Evolutionary conservation across 2,797 vertebrate species (phyloP).

Genomic region (Sciurus vulgaris): DNA sequence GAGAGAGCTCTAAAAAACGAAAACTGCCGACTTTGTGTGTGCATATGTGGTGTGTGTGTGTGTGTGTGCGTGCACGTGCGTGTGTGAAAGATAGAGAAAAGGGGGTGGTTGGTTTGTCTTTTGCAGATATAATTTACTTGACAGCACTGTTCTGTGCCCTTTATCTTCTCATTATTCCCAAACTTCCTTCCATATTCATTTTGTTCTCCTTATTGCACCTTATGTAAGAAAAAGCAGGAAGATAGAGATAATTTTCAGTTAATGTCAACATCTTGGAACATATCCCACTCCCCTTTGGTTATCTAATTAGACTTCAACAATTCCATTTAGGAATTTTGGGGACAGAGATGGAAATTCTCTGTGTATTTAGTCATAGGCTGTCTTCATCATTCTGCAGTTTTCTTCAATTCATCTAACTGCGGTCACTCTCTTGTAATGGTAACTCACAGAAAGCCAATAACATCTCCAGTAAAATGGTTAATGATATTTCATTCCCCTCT

Average conservation of each 20-base stretch:
- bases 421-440: constrained; percentile 38
- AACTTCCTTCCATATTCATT: constrained; percentile 3
- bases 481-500: constrained; percentile 53
- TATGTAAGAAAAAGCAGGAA: constrained; percentile 31
- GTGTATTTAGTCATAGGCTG: not conserved
- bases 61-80: not conserved
- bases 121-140: not conserved
- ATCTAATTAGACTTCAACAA: constrained; percentile 19
- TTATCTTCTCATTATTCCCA: not conserved
- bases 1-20: not conserved
- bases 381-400: not conserved
- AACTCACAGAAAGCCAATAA: constrained; percentile 64
- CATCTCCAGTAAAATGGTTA: constrained; percentile 41
- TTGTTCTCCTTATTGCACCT: constrained; percentile 29
- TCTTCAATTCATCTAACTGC: constrained; percentile 7
- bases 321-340: constrained; percentile 37
- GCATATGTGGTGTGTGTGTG: too few relatives aligned
- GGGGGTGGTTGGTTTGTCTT: not conserved
- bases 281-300: not conserved
- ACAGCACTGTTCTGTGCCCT: not conserved
- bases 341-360: not conserved
- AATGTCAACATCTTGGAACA: constrained; percentile 38
- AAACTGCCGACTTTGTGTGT: too few relatives aligned
- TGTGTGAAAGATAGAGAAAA: too few relatives aligned
- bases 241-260: constrained; percentile 42